Conservation (phyloP, 30 jellyfish, hydroid and myxozoan genomes). For the Clytia hemisphaerica region DNA sequence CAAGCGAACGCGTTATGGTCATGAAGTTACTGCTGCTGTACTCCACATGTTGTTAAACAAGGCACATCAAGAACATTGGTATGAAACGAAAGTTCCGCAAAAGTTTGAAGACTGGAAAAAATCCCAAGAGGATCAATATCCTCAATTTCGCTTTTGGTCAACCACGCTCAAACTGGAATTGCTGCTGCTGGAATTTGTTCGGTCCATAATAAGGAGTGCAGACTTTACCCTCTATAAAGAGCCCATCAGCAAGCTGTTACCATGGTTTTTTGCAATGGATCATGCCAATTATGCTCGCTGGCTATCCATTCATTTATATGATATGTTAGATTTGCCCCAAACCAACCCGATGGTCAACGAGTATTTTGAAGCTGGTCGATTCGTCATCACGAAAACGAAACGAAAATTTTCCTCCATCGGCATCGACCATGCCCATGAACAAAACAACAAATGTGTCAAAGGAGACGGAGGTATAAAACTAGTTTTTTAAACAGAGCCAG, state of each 20-base stretch:
- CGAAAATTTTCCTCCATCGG: slow-evolving; percentile 24
- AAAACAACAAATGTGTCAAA: too few species aligned
- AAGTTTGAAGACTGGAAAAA: slow-evolving; percentile 23
- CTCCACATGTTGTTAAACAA: slow-evolving; percentile 16
- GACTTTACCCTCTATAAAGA: slow-evolving; percentile 13
- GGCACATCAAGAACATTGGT: slow-evolving; percentile 18
- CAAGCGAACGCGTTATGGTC: slow-evolving; percentile 35
- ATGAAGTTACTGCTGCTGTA: slow-evolving; percentile 37
- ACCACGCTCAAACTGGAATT: slow-evolving; percentile 15
- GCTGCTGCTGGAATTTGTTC: slow-evolving; percentile 4
- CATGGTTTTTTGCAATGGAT: slow-evolving; percentile 21
- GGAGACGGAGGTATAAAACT: too few species aligned
- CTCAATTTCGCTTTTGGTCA: slow-evolving; percentile 27
- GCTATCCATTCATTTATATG: slow-evolving; percentile 22
- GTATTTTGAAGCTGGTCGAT: too few species aligned
- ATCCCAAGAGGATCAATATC: neutral
- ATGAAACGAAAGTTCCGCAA: neutral
- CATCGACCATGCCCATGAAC: slow-evolving; percentile 18
- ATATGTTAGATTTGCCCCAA: slow-evolving; percentile 19
- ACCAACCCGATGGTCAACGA: neutral
- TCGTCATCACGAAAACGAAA: slow-evolving; percentile 4
- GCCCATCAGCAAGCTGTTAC: slow-evolving; percentile 13
- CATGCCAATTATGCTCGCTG: slow-evolving; percentile 19
- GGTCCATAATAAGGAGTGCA: slow-evolving; percentile 3
- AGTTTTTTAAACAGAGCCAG: too few species aligned